Evolutionary conservation across 2,113 vertebrate species (phyloP), one percentile per base, ranked within the genome.

Genomic region (Rallus limicola): DNA sequence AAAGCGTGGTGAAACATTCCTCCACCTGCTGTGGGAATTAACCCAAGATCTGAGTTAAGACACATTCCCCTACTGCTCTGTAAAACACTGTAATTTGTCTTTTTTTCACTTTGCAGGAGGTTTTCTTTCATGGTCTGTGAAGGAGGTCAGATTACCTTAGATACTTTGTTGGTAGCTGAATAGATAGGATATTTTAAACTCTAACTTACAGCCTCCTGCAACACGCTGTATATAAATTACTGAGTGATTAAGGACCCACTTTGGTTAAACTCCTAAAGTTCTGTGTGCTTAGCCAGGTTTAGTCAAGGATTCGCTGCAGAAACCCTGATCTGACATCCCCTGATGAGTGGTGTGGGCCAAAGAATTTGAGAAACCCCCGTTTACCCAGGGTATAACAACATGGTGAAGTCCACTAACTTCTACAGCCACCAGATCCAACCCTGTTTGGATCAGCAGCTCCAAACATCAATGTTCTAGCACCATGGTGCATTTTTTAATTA

Each of bases 61-160:
- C 58, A 82, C 79, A 89, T 86, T 87, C 70, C 55, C 77, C 44
- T 34, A 76, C 87, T 34, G 89, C 83, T 72, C 86, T 79, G 82
- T 69, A 83, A 94, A 92, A 86, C 3, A 19, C 46, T 71, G 53
- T 38, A 85, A 95, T 95, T 95, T 78, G 72, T 93, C 92, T 91
- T 86, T 92, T 93, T 88, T 44, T 44, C 89, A 86, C 62, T 90
- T 96, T 71, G 72, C 74, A 56, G 68, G 62, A 91, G 78, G 63
- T 79, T 87, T 92, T 95, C 93, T 95, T 87, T 95, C 62, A 42
- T 70, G 91, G 77, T 88, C 88, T 78, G 68, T 71, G 91, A 84
- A 88, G 89, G 86, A 86, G 91, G 94, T 96, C 86, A 93, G 91
- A 86, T 92, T 94, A 92, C 86, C 83, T 92, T 88, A 93, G 92